Evolutionary conservation across 2,113 vertebrate species (phyloP).

Genomic region (Pseudopodoces humilis): DNA sequence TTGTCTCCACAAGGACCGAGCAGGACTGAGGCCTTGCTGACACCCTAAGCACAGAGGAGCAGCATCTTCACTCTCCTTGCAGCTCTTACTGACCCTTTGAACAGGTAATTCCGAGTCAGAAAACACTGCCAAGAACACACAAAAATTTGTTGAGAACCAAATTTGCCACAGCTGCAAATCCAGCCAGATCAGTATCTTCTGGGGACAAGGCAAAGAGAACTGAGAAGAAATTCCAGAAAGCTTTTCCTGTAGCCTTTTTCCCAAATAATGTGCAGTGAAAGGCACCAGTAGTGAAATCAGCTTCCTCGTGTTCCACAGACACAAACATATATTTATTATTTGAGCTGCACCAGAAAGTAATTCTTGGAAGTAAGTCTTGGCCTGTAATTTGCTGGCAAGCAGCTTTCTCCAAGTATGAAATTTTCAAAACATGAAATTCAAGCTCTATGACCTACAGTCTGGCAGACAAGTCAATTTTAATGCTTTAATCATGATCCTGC

Average conservation of each 20-base stretch:
- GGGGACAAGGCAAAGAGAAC: not conserved
- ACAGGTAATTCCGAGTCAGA: not conserved
- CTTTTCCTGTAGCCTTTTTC: not conserved
- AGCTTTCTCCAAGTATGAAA: not conserved
- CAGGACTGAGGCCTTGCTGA: not conserved
- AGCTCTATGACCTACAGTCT: conserved; percentile 39
- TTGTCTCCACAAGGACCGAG: not conserved
- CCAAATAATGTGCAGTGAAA: not conserved
- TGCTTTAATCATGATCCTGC: conserved; percentile 34
- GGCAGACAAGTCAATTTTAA: conserved; percentile 26
- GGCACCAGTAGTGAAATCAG: not conserved
- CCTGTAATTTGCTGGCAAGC: conserved; percentile 27
- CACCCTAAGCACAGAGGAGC: not conserved
- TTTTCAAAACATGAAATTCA: conserved; percentile 38
- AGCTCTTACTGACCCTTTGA: not conserved
- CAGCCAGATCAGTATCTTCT: not conserved
- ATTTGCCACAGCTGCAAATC: not conserved
- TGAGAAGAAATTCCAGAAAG: not conserved
- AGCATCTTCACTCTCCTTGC: not conserved
- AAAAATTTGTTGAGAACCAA: not conserved
- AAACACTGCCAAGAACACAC: not conserved
- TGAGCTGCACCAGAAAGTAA: conserved; percentile 3
- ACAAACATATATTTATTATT: not conserved
- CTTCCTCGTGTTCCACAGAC: not conserved
- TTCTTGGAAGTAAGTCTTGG: not conserved